Percentiles rank a stretch among this genome's conserved stretches.
Conservation (phyloP, 2,888 invertebrate species). For the Alcis repandata region DNA sequence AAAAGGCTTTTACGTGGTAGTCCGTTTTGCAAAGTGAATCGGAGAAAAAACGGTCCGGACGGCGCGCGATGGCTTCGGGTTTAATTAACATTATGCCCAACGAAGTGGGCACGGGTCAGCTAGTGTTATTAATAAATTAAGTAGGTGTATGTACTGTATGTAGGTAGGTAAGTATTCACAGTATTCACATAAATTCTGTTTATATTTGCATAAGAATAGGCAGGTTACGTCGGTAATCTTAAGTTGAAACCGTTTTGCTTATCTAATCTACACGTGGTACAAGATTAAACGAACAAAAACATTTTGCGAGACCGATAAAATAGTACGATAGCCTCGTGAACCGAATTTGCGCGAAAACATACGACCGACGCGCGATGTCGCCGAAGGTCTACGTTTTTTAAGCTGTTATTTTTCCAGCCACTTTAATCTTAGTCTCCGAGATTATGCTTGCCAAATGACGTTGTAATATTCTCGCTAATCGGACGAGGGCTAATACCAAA, state of each 20-base stretch:
- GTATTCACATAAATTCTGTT: not conserved
- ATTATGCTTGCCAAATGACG: too few species aligned
- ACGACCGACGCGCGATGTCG: not conserved
- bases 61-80: too few species aligned
- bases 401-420: not conserved
- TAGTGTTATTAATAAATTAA: too few species aligned
- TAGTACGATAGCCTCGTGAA: constrained; percentile 23
- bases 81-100: too few species aligned
- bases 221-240: not conserved
- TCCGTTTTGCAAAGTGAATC: too few species aligned
- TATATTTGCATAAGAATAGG: constrained; percentile 4
- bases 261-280: constrained; percentile 3
- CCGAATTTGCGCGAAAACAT: constrained; percentile 25
- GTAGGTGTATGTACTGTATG: too few species aligned
- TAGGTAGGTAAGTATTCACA: too few species aligned
- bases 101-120: too few species aligned
- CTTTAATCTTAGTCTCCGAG: not conserved
- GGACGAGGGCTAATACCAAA: too few species aligned
- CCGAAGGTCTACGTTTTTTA: constrained; percentile 17
- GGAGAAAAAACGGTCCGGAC: too few species aligned
- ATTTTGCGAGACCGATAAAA: constrained; percentile 35
- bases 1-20: too few species aligned
- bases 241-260: not conserved
- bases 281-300: constrained; percentile 13
- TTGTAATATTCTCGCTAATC: too few species aligned